phyloP scores from a whole-genome alignment of 2,113 vertebrate species.

The Geococcyx californianus region DNA sequence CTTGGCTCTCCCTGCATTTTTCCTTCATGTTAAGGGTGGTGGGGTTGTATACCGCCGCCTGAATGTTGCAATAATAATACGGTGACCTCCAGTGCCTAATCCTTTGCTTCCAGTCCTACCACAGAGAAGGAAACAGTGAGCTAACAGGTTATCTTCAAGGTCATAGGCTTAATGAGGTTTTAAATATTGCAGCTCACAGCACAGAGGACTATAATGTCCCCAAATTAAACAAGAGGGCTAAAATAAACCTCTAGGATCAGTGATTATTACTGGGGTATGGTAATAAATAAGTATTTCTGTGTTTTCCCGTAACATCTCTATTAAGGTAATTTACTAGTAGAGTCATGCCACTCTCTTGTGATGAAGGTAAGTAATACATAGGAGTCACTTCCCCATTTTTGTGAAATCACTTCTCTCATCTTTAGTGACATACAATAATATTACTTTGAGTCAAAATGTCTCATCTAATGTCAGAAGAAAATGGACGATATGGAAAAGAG shows the following conservation, averaged over 20 bases:
- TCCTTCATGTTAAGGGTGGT: not conserved
- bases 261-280: not conserved
- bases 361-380: not conserved
- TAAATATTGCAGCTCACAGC: constrained; percentile 22
- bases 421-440: not conserved
- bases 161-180: constrained; percentile 7
- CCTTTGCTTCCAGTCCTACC: not conserved
- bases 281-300: not conserved
- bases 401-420: not conserved
- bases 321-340: not conserved
- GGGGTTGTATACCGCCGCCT: not conserved
- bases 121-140: not conserved
- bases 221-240: not conserved
- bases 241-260: not conserved
- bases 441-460: not conserved
- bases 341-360: not conserved
- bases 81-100: not conserved
- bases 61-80: not conserved
- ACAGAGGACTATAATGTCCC: not conserved
- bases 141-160: not conserved
- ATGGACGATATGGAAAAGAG: not conserved
- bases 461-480: not conserved
- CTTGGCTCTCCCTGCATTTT: not conserved
- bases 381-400: not conserved
- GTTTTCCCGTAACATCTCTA: not conserved